Evolutionary conservation across 2,888 invertebrate species (phyloP), one percentile per base, ranked within the genome.

Genomic region (Petrophora chlorosata): DNA sequence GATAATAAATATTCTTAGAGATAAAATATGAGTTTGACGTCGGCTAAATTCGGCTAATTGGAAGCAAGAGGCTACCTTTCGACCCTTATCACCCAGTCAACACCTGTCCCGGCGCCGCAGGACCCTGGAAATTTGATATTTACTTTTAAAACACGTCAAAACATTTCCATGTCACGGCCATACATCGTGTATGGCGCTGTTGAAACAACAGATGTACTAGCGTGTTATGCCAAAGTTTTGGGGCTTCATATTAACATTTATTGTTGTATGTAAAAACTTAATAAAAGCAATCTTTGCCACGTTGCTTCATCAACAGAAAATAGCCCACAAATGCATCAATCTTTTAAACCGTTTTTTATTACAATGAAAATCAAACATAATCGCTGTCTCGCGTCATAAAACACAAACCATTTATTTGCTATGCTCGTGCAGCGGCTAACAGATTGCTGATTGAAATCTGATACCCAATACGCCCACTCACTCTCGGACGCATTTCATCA

Each of bases 401-500:
- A 49, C 35, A 53, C 23, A 34, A 22, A 15, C 26, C 40, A 53
- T 49, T 59, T 63, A 59, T 48, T 48, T 50, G 53, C 35, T 35
- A 9, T 25, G 29, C 13, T 13, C 52, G 45, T 61, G 54, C 56
- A 46, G 49, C 55, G 61, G 46, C 57, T 59, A 73, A 61, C 68
- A 69, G 70, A 80, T 73, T 64, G 70, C 69, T 67, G 67, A 73
- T 70, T 75, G 86, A 73, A 84, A 87, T 76, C 70, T 55, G 73
- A 86, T 76, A 75, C 68, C 53, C 59, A 52, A 65, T 66, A 82
- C 85, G 83, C 86, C 86, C 86, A 82, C 80, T 72, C 57, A 54
- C 61, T 55, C 59, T 63, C 52, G 58, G 65, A 63, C 63, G 66
- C 63, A 62, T 73, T 70, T 63, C 61, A 70, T 73, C 67, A 73